A percentile compares a stretch with the other conserved stretches of the same genome.
Conservation (phyloP, 2,797 vertebrate genomes). For the Myotis findleyi region DNA sequence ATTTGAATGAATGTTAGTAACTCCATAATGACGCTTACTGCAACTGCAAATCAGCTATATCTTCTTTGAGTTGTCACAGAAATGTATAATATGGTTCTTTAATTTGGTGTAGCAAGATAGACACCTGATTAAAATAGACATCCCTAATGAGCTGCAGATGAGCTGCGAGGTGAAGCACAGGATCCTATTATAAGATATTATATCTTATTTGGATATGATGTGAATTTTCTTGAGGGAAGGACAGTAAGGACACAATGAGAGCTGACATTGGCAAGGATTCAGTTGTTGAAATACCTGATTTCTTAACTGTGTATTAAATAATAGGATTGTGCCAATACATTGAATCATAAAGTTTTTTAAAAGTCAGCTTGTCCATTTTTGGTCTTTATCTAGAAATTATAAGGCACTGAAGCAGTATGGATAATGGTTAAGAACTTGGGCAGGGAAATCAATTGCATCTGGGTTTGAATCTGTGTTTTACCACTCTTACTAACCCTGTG, state of each 20-base stretch:
- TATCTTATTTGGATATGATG: not conserved
- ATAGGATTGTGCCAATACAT: not conserved
- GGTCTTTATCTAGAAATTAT: not conserved
- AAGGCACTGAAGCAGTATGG: too few relatives aligned
- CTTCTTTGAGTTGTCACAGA: slow-evolving; percentile 21
- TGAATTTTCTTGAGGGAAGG: slow-evolving; percentile 39
- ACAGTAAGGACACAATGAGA: not conserved
- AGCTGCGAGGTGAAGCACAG: not conserved
- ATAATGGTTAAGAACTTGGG: not conserved
- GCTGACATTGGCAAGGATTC: not conserved
- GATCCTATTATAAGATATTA: not conserved
- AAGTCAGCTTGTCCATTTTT: not conserved
- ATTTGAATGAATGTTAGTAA: not conserved
- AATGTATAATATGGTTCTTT: not conserved
- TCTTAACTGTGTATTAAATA: not conserved
- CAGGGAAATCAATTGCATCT: not conserved
- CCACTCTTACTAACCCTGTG: not conserved
- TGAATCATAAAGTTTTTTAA: not conserved
- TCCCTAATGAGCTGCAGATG: slow-evolving; percentile 13
- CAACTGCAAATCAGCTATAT: not conserved
- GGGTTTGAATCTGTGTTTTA: not conserved
- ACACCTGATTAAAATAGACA: slow-evolving; percentile 40
- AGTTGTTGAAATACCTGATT: not conserved
- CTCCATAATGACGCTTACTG: not conserved
- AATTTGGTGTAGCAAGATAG: not conserved